These are phyloP conservation scores for Exocentrus adspersus DNA, from an alignment of 2,888 invertebrate species.

Conservation along the genomic window DNA sequence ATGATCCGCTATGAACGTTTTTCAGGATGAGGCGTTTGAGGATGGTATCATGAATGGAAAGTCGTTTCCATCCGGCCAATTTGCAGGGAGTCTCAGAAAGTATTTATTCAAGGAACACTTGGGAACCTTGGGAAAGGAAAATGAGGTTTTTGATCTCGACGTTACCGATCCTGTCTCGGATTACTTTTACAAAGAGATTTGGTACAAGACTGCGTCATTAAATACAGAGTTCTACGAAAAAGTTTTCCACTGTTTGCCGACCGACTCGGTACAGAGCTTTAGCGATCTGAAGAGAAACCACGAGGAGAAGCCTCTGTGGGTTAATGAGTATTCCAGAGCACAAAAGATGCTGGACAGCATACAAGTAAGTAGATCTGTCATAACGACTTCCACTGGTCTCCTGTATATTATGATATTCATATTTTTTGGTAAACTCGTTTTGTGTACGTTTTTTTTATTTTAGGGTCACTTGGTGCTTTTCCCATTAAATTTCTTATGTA, in stretches of 20 bases:
- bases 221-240: slow-evolving; percentile 92
- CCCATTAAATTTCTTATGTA: slow-evolving; percentile 88
- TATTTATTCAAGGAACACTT: slow-evolving; percentile 93
- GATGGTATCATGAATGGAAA: slow-evolving; percentile 86
- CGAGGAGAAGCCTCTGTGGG: slow-evolving; percentile 76
- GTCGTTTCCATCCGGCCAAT: slow-evolving; percentile 84
- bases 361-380: slow-evolving; percentile 68
- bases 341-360: slow-evolving; percentile 78
- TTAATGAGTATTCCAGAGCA: slow-evolving; percentile 77
- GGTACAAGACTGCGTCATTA: slow-evolving; percentile 80
- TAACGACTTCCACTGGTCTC: too few relatives aligned
- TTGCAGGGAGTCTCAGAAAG: slow-evolving; percentile 85
- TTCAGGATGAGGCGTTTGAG: slow-evolving; percentile 80
- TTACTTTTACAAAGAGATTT: slow-evolving; percentile 84
- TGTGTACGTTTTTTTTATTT: slow-evolving; percentile 41
- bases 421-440: too few relatives aligned
- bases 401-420: too few relatives aligned
- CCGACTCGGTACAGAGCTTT: slow-evolving; percentile 83
- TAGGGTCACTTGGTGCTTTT: slow-evolving; percentile 89
- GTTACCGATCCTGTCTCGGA: slow-evolving; percentile 84
- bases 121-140: slow-evolving; percentile 70
- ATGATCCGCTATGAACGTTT: slow-evolving; percentile 33
- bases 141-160: slow-evolving; percentile 64
- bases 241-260: slow-evolving; percentile 92
- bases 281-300: slow-evolving; percentile 80